Base-by-base conservation (phyloP, 2,113 vertebrate genomes). In the Corydoras maculifer region DNA sequence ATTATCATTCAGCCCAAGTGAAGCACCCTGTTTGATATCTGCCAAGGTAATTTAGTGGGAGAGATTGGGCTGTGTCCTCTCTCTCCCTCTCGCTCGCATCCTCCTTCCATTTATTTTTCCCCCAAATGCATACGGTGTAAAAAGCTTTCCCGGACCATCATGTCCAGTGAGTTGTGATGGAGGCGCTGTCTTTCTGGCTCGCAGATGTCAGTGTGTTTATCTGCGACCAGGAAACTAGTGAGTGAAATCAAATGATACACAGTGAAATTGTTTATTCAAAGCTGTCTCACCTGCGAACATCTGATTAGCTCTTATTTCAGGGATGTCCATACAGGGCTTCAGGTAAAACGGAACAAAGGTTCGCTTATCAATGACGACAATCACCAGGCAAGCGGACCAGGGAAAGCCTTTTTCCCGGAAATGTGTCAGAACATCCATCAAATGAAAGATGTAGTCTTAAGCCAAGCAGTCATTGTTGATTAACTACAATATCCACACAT, bases 21-120 rank as follows among this genome's bases (percentile, higher is more conserved):
- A 75, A 82, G 82, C 82, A 79, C 78, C 81, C 62, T 79, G 85
- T 89, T 87, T 86, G 82, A 86, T 89, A 88, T 83, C 66, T 81
- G 81, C 75, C 25, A 58, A 82, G 77, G 82, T 85, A 85, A 86
- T 89, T 91, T 84, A 87, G 72, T 79, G 64, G 82, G 78, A 84
- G 77, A 87, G 86, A 87, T 87, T 88, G 74, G 74, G 77, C 67
- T 54, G 60, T 71, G 79, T 75, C 66, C 69, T 58, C 35, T 43
- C 35, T 43, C 35, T 43, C 35, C 7, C 35, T 8, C 35, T 81
- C 79, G 58, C 69, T 75, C 15, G 29, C 25, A 54, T 31, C 43
- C 59, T 74, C 62, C 58, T 80, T 81, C 64, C 35, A 31, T 43
- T 43, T 43, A 43, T 43, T 43, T 43, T 43, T 43, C 35, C 35